Percentiles rank a stretch among this genome's conserved stretches.
Conservation (phyloP, 2,797 vertebrate species). For the Manis crassicaudata region DNA sequence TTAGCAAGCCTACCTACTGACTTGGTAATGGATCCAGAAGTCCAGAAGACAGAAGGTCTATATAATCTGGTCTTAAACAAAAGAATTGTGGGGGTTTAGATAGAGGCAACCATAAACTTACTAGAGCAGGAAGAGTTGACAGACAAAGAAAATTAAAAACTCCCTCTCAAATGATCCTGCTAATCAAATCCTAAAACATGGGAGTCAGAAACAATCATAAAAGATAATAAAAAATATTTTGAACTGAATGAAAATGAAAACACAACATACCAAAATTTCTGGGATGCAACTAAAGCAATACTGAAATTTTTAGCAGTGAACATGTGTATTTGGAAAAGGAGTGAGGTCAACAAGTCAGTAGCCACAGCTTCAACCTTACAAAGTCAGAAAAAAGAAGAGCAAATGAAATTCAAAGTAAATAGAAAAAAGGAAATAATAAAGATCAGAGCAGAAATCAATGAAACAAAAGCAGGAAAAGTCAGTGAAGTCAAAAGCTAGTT, state of each 20-base stretch:
- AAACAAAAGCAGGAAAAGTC: neutral
- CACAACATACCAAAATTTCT: neutral
- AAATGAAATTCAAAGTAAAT: neutral
- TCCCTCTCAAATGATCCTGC: neutral
- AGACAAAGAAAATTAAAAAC: conserved; percentile 11
- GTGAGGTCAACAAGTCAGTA: neutral
- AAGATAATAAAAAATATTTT: neutral
- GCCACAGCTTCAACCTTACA: neutral
- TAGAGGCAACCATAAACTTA: neutral
- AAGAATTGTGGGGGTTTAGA: neutral
- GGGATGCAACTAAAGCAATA: neutral
- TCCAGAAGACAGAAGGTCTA: neutral
- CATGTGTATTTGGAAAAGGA: neutral
- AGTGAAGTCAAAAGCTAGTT: neutral
- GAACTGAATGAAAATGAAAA: neutral
- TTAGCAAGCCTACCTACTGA: neutral
- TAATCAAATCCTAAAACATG: neutral
- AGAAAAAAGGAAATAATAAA: neutral
- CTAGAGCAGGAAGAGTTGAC: neutral
- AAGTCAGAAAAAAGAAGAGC: neutral
- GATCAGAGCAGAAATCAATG: neutral
- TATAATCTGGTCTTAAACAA: neutral
- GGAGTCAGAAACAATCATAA: neutral
- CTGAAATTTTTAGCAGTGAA: neutral
- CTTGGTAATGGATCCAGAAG: neutral